A percentile compares a stretch with the other conserved stretches of the same genome.
phyloP scores from a whole-genome alignment of 2,888 invertebrate species.

The Spodoptera exigua region DNA sequence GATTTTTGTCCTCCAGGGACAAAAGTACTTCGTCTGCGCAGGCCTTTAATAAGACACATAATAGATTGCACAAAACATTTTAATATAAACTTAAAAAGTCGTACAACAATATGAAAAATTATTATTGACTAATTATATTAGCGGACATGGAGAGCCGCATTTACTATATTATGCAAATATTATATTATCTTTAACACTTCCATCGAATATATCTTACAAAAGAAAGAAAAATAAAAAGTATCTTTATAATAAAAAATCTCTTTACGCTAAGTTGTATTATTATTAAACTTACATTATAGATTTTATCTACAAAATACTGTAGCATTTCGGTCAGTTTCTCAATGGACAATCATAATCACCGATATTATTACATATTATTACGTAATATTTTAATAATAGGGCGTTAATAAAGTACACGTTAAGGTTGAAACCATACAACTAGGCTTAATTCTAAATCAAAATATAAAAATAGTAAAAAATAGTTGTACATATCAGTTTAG shows the following conservation, averaged over 20 bases:
- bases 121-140: constrained; percentile 93
- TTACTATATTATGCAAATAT: constrained; percentile 91
- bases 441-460: constrained; percentile 89
- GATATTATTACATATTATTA: constrained; percentile 76
- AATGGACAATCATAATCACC: constrained; percentile 75
- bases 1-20: no score
- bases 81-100: constrained; percentile 96
- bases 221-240: constrained; percentile 88
- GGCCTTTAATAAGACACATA: constrained; percentile 68
- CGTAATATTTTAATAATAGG: constrained; percentile 82
- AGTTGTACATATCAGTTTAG: constrained; percentile 84
- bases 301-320: constrained; percentile 89
- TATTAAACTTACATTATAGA: constrained; percentile 88
- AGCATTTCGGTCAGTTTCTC: constrained; percentile 86
- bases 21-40: no score
- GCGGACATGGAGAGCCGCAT: constrained; percentile 92
- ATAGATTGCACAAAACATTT: constrained; percentile 94
- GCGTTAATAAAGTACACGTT: constrained; percentile 83
- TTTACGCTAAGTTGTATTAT: constrained; percentile 87
- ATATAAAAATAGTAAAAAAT: constrained; percentile 90
- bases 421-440: constrained; percentile 86
- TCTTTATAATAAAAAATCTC: constrained; percentile 88
- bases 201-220: constrained; percentile 90
- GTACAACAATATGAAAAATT: constrained; percentile 96
- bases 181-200: constrained; percentile 91